Base-by-base conservation (phyloP, 1,140 invertebrate genomes). In the Orussus abietinus region DNA sequence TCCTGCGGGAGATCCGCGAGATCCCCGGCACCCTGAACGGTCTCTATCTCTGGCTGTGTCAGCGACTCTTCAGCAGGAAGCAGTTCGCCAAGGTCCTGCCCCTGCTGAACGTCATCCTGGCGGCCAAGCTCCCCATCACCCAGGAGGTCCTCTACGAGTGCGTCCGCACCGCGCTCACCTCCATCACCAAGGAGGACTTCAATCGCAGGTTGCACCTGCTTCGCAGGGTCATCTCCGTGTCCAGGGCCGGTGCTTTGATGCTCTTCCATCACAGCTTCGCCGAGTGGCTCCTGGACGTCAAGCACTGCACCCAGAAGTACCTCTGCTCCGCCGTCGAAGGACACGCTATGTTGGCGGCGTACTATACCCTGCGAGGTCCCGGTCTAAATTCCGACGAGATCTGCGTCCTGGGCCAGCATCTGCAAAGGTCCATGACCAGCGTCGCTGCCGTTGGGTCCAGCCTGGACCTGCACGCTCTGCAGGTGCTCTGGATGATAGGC, bases 1-100 rank as follows among this genome's bases (percentile, higher is more conserved):
- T 91, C 6, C 73, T 96, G 15, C 75, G 90, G 1, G 87, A 87
- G 62, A 80, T 89, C 4, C 77, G 88, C 17, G 88, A 96, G 57
- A 97, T 98, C 26, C 94, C 94, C 0, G 92, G 92, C 2, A 98
- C 93, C 0, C 70, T 97, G 3, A 96, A 96, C 63, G 94, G 94
- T 1, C 75, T 98, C 1, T 98, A 96, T 66, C 74, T 97, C 43
- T 96, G 93, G 90, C 77, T 96, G 39, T 94, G 92, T 63, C 93
- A 97, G 63, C 77, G 92, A 40, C 75, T 96, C 9, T 95, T 96
- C 64, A 89, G 87, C 45, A 80, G 88, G 43, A 86, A 92, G 62
- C 84, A 92, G 57, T 93, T 92, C 59, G 80, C 82, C 38, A 92
- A 93, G 75, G 88, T 93, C 10, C 75, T 84, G 39, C 86, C 90